phyloP scores from a whole-genome alignment of 2,888 invertebrate genomes.

The Cosmia pyralina region DNA sequence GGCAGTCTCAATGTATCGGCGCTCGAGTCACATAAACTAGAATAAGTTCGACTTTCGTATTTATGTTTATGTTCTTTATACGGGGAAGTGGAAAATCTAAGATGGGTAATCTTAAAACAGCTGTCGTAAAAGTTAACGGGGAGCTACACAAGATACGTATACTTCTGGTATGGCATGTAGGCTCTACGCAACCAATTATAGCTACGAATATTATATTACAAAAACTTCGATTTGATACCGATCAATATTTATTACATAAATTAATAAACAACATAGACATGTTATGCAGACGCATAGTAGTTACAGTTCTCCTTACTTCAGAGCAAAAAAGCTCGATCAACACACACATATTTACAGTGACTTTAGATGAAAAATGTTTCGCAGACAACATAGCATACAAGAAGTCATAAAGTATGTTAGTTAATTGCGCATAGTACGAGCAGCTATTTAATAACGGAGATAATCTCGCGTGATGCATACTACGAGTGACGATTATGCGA shows the following conservation, averaged over 20 bases:
- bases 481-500: slow-evolving; percentile 59
- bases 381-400: slow-evolving; percentile 45
- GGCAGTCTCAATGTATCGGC: slow-evolving; percentile 56
- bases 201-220: slow-evolving; percentile 44
- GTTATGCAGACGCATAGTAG: slow-evolving; percentile 52
- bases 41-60: not conserved
- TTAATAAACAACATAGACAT: slow-evolving; percentile 58
- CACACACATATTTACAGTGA: slow-evolving; percentile 34
- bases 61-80: slow-evolving; percentile 32
- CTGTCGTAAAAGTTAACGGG: slow-evolving; percentile 28
- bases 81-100: slow-evolving; percentile 21
- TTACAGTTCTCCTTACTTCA: slow-evolving; percentile 28
- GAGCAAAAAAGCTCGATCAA: slow-evolving; percentile 37
- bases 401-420: slow-evolving; percentile 58
- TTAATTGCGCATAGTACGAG: slow-evolving; percentile 60
- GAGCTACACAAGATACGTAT: slow-evolving; percentile 19
- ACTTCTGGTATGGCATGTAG: slow-evolving; percentile 13
- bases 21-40: slow-evolving; percentile 40
- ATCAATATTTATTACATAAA: slow-evolving; percentile 58
- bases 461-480: slow-evolving; percentile 66
- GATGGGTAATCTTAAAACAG: slow-evolving; percentile 11
- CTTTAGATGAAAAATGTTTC: slow-evolving; percentile 48
- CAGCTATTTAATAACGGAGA: slow-evolving; percentile 64
- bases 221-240: slow-evolving; percentile 46
- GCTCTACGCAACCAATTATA: slow-evolving; percentile 46